Base-by-base conservation (phyloP, 2,888 invertebrate species). In the Dendrolimus houi region DNA sequence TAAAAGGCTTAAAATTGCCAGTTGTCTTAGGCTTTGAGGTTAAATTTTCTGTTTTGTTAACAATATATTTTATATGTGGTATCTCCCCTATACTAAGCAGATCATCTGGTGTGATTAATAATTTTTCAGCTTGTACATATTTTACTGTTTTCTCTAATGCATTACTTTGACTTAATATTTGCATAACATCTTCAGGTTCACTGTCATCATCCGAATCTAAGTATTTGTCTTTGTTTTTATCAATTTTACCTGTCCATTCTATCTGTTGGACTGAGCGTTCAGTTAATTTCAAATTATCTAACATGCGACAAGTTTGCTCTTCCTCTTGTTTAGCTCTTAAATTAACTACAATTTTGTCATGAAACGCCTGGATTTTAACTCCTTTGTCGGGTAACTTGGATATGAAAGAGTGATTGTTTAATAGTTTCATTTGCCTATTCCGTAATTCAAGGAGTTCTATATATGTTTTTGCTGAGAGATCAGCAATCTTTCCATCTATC, bases 121-220 rank as follows among this genome's bases (percentile, higher is more conserved):
- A 79, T 70, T 90, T 87, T 61, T 91, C 90, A 8, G 87, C 79
- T 58, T 79, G 70, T 60, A 91, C 41, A 17, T 86, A 70, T 71
- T 85, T 85, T 1, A 93, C 69, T 69, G 83, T 87, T 63, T 92
- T 92, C 57, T 91, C 91, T 62, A 86, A 80, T 8, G 77, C 69
- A 55, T 88, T 91, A 55, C 74, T 88, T 70, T 93, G 92, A 55
- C 92, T 92, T 29, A 94, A 74, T 67, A 94, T 92, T 64, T 91
- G 92, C 58, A 94, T 67, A 0, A 92, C 91, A 79, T 94, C 91
- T 66, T 89, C 91, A 10, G 92, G 90, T 40, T 91, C 92, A 69
- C 93, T 92, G 55, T 93, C 93, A 62, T 93, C 93, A 70, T 93
- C 93, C 1, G 93, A 85, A 71, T 92, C 92, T 14, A 92, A 71